These are phyloP conservation scores for Athripsodes cinereus DNA, from an alignment of 2,888 invertebrate species.

Conservation along the genomic window DNA sequence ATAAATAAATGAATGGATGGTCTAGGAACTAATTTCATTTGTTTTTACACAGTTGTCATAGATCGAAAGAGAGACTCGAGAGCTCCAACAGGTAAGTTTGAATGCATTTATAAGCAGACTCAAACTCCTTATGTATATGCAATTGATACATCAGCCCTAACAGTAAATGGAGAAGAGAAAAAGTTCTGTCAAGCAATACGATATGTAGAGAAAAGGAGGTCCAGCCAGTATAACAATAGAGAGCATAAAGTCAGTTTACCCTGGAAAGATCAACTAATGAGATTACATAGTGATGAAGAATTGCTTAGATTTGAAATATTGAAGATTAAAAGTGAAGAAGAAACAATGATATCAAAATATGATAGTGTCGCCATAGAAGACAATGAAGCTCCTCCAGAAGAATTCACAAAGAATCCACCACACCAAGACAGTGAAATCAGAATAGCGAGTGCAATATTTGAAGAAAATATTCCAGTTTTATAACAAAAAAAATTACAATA, in stretches of 20 bases:
- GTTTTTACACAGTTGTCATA: slow-evolving; percentile 47
- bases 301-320: slow-evolving; percentile 6
- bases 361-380: background rate
- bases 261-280: slow-evolving; percentile 12
- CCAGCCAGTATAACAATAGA: background rate
- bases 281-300: slow-evolving; percentile 13
- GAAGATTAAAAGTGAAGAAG: slow-evolving; percentile 10
- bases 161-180: slow-evolving; percentile 32
- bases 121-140: slow-evolving; percentile 30
- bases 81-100: slow-evolving; percentile 54
- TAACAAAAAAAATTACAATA: no score
- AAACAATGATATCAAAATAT: background rate
- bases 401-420: background rate
- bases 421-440: no score
- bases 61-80: slow-evolving; percentile 40
- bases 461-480: no score
- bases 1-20: no score
- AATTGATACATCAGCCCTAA: slow-evolving; percentile 32
- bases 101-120: slow-evolving; percentile 47
- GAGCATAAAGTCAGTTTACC: slow-evolving; percentile 5
- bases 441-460: no score
- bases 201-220: background rate
- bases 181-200: background rate
- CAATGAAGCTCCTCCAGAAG: background rate
- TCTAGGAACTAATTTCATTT: no score